Evolutionary conservation across 2,113 vertebrate genomes (phyloP).

Genomic region (Anseranas semipalmata): DNA sequence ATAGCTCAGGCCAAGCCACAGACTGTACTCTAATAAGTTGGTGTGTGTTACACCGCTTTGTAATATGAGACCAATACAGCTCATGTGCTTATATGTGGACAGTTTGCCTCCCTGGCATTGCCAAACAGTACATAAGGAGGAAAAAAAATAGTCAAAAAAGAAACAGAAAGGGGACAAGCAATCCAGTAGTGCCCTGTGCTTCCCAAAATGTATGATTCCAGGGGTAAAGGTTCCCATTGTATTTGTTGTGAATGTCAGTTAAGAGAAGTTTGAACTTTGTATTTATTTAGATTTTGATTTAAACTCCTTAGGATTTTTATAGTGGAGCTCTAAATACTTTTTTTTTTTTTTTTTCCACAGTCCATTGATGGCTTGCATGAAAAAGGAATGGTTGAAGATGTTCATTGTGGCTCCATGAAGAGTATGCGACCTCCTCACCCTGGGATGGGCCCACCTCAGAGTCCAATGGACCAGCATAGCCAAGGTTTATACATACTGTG

Average conservation of each 20-base stretch:
- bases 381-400: constrained; percentile 90
- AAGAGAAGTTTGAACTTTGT: not conserved
- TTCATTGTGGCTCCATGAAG: constrained; percentile 94
- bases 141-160: not conserved
- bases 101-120: not conserved
- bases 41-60: constrained; percentile 18
- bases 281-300: not conserved
- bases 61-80: not conserved
- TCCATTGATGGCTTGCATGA: constrained; percentile 92
- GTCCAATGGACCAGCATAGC: constrained; percentile 97
- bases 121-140: not conserved
- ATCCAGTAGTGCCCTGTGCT: not conserved
- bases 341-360: constrained; percentile 70
- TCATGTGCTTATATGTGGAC: not conserved
- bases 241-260: not conserved
- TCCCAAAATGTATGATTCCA: not conserved
- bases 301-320: not conserved
- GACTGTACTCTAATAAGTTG: not conserved
- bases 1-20: not conserved
- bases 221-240: not conserved
- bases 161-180: not conserved
- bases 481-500: constrained; percentile 83
- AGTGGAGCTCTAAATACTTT: not conserved
- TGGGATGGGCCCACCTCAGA: constrained; percentile 97
- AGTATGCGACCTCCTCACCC: constrained; percentile 92